Evolutionary conservation across 2,888 invertebrate genomes (phyloP), one percentile per base, ranked within the genome.

Genomic region (Sinelater perroti): DNA sequence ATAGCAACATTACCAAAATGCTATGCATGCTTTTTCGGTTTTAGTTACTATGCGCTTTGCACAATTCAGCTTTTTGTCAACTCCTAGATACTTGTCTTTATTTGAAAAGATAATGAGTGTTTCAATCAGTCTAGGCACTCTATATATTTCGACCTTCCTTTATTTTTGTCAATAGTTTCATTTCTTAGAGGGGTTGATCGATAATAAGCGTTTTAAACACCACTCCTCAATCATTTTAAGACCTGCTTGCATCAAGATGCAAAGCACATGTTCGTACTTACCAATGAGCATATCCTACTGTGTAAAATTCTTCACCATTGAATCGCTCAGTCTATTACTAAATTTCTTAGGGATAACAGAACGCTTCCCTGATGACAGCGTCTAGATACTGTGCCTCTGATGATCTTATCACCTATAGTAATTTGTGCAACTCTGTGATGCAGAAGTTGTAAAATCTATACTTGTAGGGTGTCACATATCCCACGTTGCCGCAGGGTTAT

Each of bases 11-110:
- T 45, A 8, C 16, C 45, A 14, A n/a, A 45, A 42, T 5, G 8
- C 8, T 26, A 42, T 5, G 8, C 8, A 14, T 28, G 30, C 30
- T 28, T 44, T 44, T 8, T 4, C 4, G n/a, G 28, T 5, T 28
- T 44, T 28, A 2, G 1, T 31, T n/a, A 1, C n/a, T 1, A 30
- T 10, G 2, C 20, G 1, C 11, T 28, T 28, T 5, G 13, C 10
- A 7, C 31, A 28, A 17, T 46, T 46, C 10, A 46, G 13, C 17
- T 31, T 46, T 3, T 46, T 18, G 18, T 46, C 17, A 30, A 31
- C 17, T 7, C 16, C 8, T 17, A 44, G 26, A 14, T 26, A 16
- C 17, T 44, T 44, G 7, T 28, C 11, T 8, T 28, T 1, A 6
- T 26, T n/a, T 7, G 10, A 2, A 2, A 42, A 2, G 13, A 24